A percentile compares a stretch with the other conserved stretches of the same genome.
phyloP scores from a whole-genome alignment of 1,140 invertebrate genomes.

The Calephelis nemesis region DNA sequence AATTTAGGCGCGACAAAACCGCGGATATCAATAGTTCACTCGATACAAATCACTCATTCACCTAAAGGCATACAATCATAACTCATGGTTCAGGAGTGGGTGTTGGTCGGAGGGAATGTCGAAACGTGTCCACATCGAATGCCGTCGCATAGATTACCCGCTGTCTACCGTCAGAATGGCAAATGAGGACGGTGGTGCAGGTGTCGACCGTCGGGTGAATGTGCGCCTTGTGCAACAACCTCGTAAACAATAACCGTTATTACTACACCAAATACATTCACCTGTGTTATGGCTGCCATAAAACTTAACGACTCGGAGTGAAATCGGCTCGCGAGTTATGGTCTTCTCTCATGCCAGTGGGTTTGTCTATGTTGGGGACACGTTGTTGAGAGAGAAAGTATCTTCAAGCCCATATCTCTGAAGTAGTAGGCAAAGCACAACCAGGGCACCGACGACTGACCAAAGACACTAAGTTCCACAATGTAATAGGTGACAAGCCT shows the following conservation, averaged over 20 bases:
- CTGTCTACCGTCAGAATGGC: conserved; percentile 3
- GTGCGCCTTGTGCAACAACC: conserved; percentile 1
- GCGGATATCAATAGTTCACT: no score
- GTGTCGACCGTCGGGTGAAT: background rate
- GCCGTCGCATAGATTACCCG: background rate
- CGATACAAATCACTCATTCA: no score
- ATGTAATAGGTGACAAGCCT: no score
- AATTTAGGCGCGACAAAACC: no score
- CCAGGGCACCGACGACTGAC: no score
- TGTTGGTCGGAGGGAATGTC: background rate
- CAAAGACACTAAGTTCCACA: no score
- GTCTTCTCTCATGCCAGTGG: background rate
- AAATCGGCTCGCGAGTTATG: background rate
- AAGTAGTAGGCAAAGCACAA: no score
- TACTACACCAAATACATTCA: conserved; percentile 6
- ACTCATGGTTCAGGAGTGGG: background rate
- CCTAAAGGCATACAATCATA: background rate
- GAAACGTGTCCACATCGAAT: background rate
- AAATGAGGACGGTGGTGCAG: background rate
- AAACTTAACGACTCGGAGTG: background rate
- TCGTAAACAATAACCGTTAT: conserved; percentile 12
- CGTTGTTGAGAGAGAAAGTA: no score
- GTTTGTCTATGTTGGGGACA: no score
- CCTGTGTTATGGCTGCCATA: background rate
- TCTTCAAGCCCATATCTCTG: no score